These are phyloP conservation scores for Myrmecophaga tridactyla DNA, from an alignment of 2,113 vertebrate species.

Conservation along the genomic window DNA sequence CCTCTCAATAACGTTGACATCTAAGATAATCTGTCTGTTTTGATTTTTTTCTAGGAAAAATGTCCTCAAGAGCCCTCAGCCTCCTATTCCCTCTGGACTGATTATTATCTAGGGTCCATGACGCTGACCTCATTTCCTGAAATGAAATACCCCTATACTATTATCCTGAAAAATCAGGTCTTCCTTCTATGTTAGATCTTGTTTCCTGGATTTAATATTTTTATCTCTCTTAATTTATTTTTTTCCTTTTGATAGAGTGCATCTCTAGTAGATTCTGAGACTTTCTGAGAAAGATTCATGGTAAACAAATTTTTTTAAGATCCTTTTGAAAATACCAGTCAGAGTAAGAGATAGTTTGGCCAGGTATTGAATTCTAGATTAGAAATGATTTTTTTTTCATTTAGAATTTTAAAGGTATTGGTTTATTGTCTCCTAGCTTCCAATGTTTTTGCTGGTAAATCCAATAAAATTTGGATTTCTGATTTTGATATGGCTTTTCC, in stretches of 20 bases:
- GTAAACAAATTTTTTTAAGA: background rate
- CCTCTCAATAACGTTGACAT: background rate
- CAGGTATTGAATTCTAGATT: conserved; percentile 1
- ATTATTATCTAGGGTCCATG: background rate
- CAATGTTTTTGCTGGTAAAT: background rate
- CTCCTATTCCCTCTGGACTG: background rate
- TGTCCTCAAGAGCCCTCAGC: background rate
- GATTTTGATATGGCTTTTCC: background rate
- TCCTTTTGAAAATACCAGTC: background rate
- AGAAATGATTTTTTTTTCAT: background rate
- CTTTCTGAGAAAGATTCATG: background rate
- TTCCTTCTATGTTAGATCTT: background rate
- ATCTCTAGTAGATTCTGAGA: background rate
- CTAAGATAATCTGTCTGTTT: background rate
- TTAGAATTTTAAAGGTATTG: background rate
- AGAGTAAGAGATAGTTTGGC: background rate
- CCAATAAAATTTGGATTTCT: background rate
- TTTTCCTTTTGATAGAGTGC: background rate
- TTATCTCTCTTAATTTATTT: background rate
- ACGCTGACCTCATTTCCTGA: background rate
- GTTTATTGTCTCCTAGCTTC: background rate
- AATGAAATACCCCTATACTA: background rate
- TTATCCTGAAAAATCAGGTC: background rate
- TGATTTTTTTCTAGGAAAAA: background rate
- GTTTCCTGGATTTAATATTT: background rate